Evolutionary conservation across 2,888 invertebrate species (phyloP), one percentile per base, ranked within the genome.

Genomic region (Cheilosia variabilis): DNA sequence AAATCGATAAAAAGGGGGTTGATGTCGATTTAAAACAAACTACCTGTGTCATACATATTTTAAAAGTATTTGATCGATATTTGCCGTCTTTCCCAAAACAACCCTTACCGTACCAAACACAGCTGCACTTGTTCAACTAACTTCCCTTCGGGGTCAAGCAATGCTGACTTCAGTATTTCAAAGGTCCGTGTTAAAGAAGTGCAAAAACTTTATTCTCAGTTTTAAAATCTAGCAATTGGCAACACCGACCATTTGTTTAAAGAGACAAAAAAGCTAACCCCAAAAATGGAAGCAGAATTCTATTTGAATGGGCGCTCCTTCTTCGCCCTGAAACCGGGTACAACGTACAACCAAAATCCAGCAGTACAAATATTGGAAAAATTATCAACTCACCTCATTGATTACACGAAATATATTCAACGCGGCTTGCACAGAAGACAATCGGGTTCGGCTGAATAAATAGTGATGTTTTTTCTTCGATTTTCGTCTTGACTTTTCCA

Each of bases 321-420:
- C 27, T 55, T 68, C 15, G 27, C 69, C 31, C 45, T 69, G 47
- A 69, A 63, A 45, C 58, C 66, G 34, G 53, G 34, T 41, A 52
- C 47, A n/a, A 13, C 1, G 34, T 41, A 52, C 47, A n/a, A 13
- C 1, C 10, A 6, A 17, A 27, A 65, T 31, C 9, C 13, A 22
- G 45, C 55, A n/a, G 47, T 43, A 27, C 5, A 58, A 27, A 19
- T 34, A 31, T 9, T 60, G 41, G 53, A 17, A 71, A 53, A 34
- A 47, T 45, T 17, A 50, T 15, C 9, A 58, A 78, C 79, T 79
- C 52, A 79, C 79, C 79, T 79, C 79, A 79, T 79, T 65, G 79
- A 72, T 72, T 72, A 72, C 79, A 79, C 37, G 58, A 43, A 65
- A 50, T 37, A 65, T 65, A 50, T 47, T 71, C 34, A 53, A 63